Conservation (phyloP, 2,888 invertebrate species). For the Leucophora obtusa region DNA sequence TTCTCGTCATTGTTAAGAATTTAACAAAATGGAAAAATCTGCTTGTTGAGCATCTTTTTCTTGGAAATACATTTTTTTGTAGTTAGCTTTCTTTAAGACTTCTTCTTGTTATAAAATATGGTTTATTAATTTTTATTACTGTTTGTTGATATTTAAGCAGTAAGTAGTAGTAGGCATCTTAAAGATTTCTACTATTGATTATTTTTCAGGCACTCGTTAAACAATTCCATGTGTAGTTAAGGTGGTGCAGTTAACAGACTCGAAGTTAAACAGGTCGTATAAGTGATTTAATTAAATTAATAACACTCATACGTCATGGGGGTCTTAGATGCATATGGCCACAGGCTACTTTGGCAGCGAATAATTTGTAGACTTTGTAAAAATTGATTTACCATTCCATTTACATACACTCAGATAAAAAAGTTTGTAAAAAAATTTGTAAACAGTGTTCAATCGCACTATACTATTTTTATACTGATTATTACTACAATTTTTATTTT, state of each 20-base stretch:
- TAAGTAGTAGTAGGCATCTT: slow-evolving; percentile 20
- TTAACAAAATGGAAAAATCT: slow-evolving; percentile 10
- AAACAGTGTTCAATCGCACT: too few species aligned
- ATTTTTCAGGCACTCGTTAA: slow-evolving; percentile 12
- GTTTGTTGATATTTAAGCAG: slow-evolving; percentile 6
- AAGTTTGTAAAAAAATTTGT: too few species aligned
- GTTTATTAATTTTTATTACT: slow-evolving; percentile 57
- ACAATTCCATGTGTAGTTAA: background rate
- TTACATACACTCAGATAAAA: too few species aligned
- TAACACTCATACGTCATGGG: background rate
- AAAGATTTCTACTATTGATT: slow-evolving; percentile 48
- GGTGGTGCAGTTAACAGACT: background rate
- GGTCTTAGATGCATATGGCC: too few species aligned
- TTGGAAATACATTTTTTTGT: slow-evolving; percentile 22
- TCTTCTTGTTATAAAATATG: slow-evolving; percentile 38
- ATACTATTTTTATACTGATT: too few species aligned
- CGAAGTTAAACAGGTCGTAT: background rate
- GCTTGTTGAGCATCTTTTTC: slow-evolving; percentile 53
- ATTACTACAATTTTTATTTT: too few species aligned
- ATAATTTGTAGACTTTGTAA: too few species aligned
- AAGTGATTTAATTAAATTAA: background rate
- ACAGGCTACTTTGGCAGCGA: too few species aligned
- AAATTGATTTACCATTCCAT: too few species aligned
- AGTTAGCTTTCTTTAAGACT: slow-evolving; percentile 47
- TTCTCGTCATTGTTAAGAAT: slow-evolving; percentile 23